These are phyloP conservation scores for Tragelaphus scriptus DNA, from an alignment of 2,113 vertebrate species.

Conservation along the genomic window DNA sequence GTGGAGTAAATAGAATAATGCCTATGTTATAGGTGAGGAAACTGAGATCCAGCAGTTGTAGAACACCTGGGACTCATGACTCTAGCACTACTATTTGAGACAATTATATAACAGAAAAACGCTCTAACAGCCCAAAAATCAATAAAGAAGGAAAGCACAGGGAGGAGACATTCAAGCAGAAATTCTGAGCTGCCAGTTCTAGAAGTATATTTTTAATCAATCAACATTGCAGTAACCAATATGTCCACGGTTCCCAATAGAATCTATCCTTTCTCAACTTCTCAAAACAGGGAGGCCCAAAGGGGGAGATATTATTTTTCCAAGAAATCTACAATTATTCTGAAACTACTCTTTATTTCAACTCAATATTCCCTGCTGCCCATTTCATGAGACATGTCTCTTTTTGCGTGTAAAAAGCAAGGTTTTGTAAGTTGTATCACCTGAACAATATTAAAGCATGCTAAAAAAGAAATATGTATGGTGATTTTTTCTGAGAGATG, in stretches of 20 bases:
- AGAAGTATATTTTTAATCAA: not conserved
- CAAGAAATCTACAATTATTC: not conserved
- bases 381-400: not conserved
- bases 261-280: not conserved
- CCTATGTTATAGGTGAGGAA: not conserved
- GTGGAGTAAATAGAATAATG: not conserved
- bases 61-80: not conserved
- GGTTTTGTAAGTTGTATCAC: not conserved
- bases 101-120: not conserved
- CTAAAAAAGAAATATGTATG: not conserved
- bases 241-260: accelerated
- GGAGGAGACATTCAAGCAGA: not conserved
- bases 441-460: not conserved
- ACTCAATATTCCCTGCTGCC: not conserved
- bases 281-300: not conserved
- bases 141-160: not conserved
- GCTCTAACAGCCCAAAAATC: not conserved
- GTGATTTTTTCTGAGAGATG: not conserved
- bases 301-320: not conserved
- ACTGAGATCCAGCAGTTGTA: not conserved
- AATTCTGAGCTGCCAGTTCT: not conserved
- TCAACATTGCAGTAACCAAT: not conserved
- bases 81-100: not conserved
- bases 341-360: not conserved
- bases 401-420: not conserved